phyloP scores from a whole-genome alignment of 1,140 invertebrate genomes.

The Bombus ignitus region DNA sequence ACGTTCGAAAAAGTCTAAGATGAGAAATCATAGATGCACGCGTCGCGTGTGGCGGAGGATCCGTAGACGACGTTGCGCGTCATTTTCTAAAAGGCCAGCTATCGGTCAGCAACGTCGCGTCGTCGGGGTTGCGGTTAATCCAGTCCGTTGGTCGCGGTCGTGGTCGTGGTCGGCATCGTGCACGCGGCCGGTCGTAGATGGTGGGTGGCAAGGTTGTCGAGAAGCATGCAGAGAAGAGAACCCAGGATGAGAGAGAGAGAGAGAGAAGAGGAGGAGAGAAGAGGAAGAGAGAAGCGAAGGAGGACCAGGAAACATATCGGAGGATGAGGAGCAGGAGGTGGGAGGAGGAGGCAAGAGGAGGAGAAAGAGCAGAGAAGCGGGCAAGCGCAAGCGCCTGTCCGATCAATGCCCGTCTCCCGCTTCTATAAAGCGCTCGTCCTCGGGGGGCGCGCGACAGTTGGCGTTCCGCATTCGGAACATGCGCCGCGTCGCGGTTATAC shows the following conservation, averaged over 20 bases:
- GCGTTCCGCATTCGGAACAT: conserved; percentile 76
- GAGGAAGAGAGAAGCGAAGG: conserved; percentile 30
- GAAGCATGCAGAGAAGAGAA: conserved; percentile 4
- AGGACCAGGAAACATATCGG: conserved; percentile 38
- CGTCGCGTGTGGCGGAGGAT: no score
- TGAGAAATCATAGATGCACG: not conserved
- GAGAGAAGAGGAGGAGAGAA: not conserved
- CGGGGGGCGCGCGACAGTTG: conserved; percentile 78
- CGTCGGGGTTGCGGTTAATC: conserved; percentile 61
- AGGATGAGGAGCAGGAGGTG: conserved; percentile 9
- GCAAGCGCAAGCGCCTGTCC: conserved; percentile 78
- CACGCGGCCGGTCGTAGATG: conserved; percentile 54
- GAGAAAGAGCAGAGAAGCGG: conserved; percentile 58
- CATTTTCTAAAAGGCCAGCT: conserved; percentile 61
- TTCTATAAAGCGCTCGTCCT: conserved; percentile 79
- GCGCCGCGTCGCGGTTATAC: conserved; percentile 67
- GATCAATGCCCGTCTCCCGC: conserved; percentile 80
- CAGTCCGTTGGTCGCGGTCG: conserved; percentile 53
- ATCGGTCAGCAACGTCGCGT: conserved; percentile 60
- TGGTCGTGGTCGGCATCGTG: conserved; percentile 20
- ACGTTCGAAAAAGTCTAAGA: not conserved
- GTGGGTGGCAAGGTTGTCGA: not conserved
- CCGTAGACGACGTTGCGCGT: conserved; percentile 10
- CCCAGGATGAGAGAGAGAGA: not conserved
- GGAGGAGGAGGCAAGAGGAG: conserved; percentile 46